Evolutionary conservation across 2,888 invertebrate species (phyloP).

Genomic region (Cecidostiba fungosa): DNA sequence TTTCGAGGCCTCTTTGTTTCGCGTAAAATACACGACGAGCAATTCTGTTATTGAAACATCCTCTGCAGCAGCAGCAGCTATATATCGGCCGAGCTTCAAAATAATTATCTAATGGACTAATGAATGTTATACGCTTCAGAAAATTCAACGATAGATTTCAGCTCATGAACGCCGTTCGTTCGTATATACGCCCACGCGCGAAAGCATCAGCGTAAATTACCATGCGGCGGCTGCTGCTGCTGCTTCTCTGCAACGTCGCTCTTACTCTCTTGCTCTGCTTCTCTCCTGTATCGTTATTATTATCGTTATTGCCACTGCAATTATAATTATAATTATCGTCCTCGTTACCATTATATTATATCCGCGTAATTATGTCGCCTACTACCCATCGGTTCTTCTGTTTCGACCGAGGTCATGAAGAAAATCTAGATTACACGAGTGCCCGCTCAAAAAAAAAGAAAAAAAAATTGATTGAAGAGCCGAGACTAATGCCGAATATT

Average conservation of each 20-base stretch:
- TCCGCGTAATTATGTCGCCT: conserved; percentile 47
- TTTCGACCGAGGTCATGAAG: neutral
- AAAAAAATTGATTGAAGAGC: neutral
- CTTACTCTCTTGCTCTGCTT: conserved; percentile 58
- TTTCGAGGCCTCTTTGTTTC: too few species aligned
- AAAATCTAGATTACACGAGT: conserved; percentile 3
- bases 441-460: neutral
- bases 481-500: conserved; percentile 5
- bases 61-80: conserved; percentile 72
- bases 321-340: conserved; percentile 62
- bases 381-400: neutral
- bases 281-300: conserved; percentile 36
- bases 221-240: conserved; percentile 13
- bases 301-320: conserved; percentile 44
- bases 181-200: neutral
- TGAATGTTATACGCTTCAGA: conserved; percentile 68
- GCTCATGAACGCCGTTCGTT: conserved; percentile 8
- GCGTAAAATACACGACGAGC: too few species aligned
- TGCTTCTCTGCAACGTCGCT: conserved; percentile 55
- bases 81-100: conserved; percentile 67
- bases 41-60: conserved; percentile 58
- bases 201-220: conserved; percentile 12
- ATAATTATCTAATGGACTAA: conserved; percentile 78
- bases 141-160: conserved; percentile 65
- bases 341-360: conserved; percentile 55